Percentiles rank a stretch among this genome's conserved stretches.
phyloP scores from a whole-genome alignment of 1,140 invertebrate genomes.

The Plodia interpunctella region DNA sequence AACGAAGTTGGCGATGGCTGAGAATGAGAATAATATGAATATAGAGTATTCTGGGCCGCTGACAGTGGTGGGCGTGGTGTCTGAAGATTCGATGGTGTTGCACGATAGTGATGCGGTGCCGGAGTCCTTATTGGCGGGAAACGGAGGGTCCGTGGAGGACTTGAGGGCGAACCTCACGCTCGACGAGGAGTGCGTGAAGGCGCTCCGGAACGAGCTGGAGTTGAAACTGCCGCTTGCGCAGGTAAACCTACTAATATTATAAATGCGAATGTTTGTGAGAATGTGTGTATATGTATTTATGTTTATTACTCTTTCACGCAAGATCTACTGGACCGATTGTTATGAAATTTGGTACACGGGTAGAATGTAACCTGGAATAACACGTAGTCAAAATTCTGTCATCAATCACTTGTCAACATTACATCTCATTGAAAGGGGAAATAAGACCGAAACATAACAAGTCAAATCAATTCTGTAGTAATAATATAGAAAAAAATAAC shows the following conservation, averaged over 20 bases:
- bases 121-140: constrained; percentile 57
- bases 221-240: constrained; percentile 84
- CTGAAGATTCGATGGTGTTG: constrained; percentile 33
- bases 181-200: constrained; percentile 84
- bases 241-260: constrained; percentile 42
- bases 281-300: too few relatives aligned
- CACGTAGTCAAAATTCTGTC: too few relatives aligned
- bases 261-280: neutral
- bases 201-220: constrained; percentile 82
- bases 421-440: too few relatives aligned
- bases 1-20: constrained; percentile 69
- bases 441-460: too few relatives aligned
- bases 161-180: constrained; percentile 78
- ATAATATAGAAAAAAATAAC: too few relatives aligned
- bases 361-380: too few relatives aligned
- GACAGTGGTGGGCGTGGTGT: constrained; percentile 41
- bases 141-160: constrained; percentile 56
- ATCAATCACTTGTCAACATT: too few relatives aligned
- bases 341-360: too few relatives aligned
- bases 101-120: constrained; percentile 37
- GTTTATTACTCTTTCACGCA: too few relatives aligned
- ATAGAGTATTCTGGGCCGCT: constrained; percentile 69
- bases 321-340: too few relatives aligned
- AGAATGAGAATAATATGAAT: constrained; percentile 75
- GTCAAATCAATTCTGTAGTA: too few relatives aligned